Percentiles rank a stretch among this genome's conserved stretches.
phyloP scores from a whole-genome alignment of 2,113 vertebrate genomes.

The Lophotis ruficrista region DNA sequence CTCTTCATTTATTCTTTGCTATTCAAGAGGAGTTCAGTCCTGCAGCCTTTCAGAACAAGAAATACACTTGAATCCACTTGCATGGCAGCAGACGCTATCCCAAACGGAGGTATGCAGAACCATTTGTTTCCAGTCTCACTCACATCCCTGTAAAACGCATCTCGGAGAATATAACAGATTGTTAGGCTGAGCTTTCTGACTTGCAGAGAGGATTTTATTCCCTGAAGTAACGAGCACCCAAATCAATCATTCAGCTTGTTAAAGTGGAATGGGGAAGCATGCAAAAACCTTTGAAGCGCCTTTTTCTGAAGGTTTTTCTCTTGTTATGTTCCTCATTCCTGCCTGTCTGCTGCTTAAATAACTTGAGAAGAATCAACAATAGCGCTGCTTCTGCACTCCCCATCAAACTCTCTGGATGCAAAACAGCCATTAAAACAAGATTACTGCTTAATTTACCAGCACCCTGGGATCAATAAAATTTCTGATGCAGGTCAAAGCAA shows the following conservation, averaged over 20 bases:
- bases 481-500: background rate
- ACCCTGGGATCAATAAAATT: background rate
- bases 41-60: background rate
- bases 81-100: background rate
- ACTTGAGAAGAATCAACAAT: background rate
- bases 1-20: background rate
- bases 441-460: background rate
- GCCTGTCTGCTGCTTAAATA: background rate
- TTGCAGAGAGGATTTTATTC: constrained; percentile 16
- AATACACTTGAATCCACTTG: background rate
- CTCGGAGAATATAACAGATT: background rate
- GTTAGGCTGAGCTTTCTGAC: background rate
- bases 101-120: background rate
- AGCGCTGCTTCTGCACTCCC: background rate
- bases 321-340: background rate
- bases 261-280: background rate
- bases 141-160: background rate
- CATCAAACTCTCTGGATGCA: background rate
- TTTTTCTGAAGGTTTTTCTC: background rate
- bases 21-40: background rate
- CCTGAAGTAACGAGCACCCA: background rate
- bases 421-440: background rate
- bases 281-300: background rate
- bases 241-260: constrained; percentile 40
- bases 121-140: background rate